Percentiles rank a stretch among this genome's conserved stretches.
These are phyloP conservation scores for Pandion haliaetus DNA, from an alignment of 2,113 vertebrate genomes.

Conservation along the genomic window DNA sequence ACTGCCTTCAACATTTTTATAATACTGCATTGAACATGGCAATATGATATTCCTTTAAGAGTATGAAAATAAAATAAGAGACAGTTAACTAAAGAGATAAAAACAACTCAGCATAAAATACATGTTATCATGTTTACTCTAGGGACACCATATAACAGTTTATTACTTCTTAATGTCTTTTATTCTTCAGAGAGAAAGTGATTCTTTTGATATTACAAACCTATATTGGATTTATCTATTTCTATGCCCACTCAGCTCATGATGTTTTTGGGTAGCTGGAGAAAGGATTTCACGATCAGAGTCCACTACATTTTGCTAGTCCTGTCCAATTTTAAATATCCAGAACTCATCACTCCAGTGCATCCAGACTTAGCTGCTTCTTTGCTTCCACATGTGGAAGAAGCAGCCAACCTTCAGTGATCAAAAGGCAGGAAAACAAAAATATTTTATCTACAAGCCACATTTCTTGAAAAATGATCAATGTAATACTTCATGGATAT, in stretches of 20 bases:
- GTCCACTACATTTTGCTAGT: background rate
- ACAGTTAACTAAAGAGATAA: background rate
- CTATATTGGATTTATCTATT: constrained; percentile 9
- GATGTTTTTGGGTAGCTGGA: background rate
- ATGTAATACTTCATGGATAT: background rate
- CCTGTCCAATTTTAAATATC: background rate
- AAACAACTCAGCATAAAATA: constrained; percentile 16
- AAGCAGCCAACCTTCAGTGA: background rate
- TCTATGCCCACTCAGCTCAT: background rate
- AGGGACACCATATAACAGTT: background rate
- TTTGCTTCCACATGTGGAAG: background rate
- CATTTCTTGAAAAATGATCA: background rate
- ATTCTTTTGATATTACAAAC: constrained; percentile 34
- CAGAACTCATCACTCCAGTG: background rate
- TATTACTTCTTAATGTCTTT: constrained; percentile 36
- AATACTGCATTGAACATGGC: background rate
- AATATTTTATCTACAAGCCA: background rate
- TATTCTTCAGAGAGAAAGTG: constrained; percentile 31
- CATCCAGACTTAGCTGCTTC: background rate
- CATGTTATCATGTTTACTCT: background rate
- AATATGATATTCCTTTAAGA: background rate
- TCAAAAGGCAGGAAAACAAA: background rate
- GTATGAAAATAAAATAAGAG: background rate
- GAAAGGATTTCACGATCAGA: background rate
- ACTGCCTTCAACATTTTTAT: background rate